phyloP scores from a whole-genome alignment of 2,113 vertebrate species.

The Orthonyx spaldingii region DNA sequence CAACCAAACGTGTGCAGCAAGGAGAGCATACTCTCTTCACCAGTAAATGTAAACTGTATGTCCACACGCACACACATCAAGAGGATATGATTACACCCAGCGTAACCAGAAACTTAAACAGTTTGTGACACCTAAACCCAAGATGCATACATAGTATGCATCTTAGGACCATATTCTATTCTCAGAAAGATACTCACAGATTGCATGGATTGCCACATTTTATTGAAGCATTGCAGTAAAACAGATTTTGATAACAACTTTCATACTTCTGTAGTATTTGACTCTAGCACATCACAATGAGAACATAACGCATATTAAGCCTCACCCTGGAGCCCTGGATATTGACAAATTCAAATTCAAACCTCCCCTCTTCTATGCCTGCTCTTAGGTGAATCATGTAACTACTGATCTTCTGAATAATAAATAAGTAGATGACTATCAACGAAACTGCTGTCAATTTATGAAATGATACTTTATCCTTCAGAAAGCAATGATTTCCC shows the following conservation, averaged over 20 bases:
- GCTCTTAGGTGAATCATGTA: background rate
- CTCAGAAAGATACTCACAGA: background rate
- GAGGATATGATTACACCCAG: background rate
- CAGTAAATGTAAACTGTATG: background rate
- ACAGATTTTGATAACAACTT: background rate
- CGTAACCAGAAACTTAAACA: conserved; percentile 16
- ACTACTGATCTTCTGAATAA: background rate
- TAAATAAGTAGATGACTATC: background rate
- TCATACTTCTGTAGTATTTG: background rate
- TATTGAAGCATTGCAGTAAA: background rate
- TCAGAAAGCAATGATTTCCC: background rate
- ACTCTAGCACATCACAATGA: background rate
- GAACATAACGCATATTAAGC: background rate
- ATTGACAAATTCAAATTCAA: background rate
- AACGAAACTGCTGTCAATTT: background rate
- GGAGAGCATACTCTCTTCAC: background rate
- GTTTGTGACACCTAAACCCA: background rate
- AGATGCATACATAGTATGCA: background rate
- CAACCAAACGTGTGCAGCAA: background rate
- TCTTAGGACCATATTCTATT: background rate
- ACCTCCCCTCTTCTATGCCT: background rate
- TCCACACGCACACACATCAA: background rate
- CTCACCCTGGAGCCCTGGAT: background rate
- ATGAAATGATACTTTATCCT: background rate
- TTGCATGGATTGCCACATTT: background rate